phyloP scores from a whole-genome alignment of 1,140 invertebrate genomes.

The Copidosoma floridanum region DNA sequence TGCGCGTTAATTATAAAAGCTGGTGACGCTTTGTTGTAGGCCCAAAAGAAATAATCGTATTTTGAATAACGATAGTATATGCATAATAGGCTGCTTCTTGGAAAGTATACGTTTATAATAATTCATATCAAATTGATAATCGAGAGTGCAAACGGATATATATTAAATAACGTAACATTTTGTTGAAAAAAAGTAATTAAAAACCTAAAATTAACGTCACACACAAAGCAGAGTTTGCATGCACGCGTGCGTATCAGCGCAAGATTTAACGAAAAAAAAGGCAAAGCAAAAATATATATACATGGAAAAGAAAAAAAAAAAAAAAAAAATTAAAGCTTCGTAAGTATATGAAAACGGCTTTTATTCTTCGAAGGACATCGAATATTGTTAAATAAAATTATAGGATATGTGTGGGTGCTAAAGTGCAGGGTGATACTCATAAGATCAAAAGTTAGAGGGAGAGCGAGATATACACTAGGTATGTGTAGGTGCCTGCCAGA shows the following conservation, averaged over 20 bases:
- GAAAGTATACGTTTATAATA: too few species aligned
- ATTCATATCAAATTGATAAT: too few species aligned
- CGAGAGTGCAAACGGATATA: background rate
- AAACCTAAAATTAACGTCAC: background rate
- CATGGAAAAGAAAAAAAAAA: slow-evolving; percentile 26
- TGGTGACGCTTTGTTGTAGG: too few species aligned
- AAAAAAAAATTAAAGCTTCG: slow-evolving; percentile 30
- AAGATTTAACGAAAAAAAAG: slow-evolving; percentile 20
- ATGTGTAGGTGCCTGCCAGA: slow-evolving; percentile 14
- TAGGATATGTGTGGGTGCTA: slow-evolving; percentile 26
- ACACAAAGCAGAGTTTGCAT: slow-evolving; percentile 24
- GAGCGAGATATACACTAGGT: slow-evolving; percentile 9
- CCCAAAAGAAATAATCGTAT: too few species aligned
- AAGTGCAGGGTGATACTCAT: background rate
- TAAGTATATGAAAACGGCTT: slow-evolving; percentile 39
- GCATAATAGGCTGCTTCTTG: too few species aligned
- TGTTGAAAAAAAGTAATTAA: too few species aligned
- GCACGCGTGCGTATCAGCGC: slow-evolving; percentile 31
- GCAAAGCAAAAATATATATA: too few species aligned
- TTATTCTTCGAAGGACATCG: slow-evolving; percentile 46
- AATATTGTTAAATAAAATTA: too few species aligned
- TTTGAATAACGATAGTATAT: too few species aligned
- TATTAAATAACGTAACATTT: too few species aligned
- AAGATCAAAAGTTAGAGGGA: background rate
- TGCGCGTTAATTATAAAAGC: too few species aligned